These are phyloP conservation scores for Electrona antarctica DNA, from an alignment of 2,113 vertebrate species.

Conservation along the genomic window DNA sequence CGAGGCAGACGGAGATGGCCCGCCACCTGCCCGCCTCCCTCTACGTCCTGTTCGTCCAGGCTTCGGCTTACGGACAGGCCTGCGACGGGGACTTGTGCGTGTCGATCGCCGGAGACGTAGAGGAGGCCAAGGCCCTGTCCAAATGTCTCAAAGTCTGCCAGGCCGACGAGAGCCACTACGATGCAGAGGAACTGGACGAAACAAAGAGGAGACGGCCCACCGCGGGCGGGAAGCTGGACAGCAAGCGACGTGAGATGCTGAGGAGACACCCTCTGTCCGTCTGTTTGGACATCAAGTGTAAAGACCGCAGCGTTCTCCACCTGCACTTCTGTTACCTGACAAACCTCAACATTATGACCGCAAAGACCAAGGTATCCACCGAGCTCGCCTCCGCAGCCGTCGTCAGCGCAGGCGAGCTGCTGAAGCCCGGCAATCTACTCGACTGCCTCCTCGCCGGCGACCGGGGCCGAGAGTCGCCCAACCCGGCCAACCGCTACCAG, in stretches of 20 bases:
- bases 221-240: constrained; percentile 91
- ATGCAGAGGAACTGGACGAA: constrained; percentile 97
- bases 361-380: constrained; percentile 90
- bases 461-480: constrained; percentile 91
- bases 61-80: constrained; percentile 92
- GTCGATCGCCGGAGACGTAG: constrained; percentile 92
- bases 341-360: constrained; percentile 96
- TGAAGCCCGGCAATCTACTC: constrained; percentile 89
- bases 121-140: constrained; percentile 95
- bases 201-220: constrained; percentile 93
- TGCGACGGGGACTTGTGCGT: constrained; percentile 92
- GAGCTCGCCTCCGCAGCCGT: constrained; percentile 82
- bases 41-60: constrained; percentile 96
- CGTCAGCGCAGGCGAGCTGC: constrained; percentile 84
- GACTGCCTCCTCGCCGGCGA: constrained; percentile 92
- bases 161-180: constrained; percentile 96
- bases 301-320: constrained; percentile 90
- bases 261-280: constrained; percentile 92
- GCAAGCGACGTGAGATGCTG: constrained; percentile 96
- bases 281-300: constrained; percentile 89
- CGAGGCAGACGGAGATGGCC: constrained; percentile 92
- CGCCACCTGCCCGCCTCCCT: constrained; percentile 92
- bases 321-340: constrained; percentile 94
- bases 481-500: constrained; percentile 97
- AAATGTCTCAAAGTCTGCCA: constrained; percentile 96